phyloP scores from a whole-genome alignment of 2,797 vertebrate genomes.

The Danionella dracula region DNA sequence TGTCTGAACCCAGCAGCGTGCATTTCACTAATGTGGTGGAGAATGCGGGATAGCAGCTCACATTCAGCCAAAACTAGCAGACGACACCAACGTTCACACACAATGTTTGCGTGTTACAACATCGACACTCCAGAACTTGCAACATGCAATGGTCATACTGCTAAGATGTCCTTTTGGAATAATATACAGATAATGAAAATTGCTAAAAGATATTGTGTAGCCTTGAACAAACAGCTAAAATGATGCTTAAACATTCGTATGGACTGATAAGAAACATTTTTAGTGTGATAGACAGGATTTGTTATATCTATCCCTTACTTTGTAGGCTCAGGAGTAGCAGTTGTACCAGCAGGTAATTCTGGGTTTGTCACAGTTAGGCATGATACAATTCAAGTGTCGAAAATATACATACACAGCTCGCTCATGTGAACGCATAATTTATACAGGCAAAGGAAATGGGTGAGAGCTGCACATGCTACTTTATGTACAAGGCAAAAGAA shows the following conservation, averaged over 20 bases:
- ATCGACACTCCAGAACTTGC: constrained; percentile 34
- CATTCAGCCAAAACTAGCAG: constrained; percentile 30
- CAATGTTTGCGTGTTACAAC: constrained; percentile 32
- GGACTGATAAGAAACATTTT: constrained; percentile 1
- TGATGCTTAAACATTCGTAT: constrained; percentile 18
- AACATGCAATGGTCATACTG: constrained; percentile 51
- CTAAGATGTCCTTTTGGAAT: constrained; percentile 23
- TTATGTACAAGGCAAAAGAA: constrained; percentile 43
- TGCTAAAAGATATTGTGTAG: constrained; percentile 21
- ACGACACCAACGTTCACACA: constrained; percentile 11
- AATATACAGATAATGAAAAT: constrained; percentile 29
- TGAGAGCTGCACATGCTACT: constrained; percentile 29
- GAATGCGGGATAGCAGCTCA: constrained; percentile 21
- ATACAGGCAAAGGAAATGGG: constrained; percentile 49
- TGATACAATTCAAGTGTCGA: constrained; percentile 67
- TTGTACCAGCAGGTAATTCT: constrained; percentile 44
- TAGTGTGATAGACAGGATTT: constrained; percentile 8
- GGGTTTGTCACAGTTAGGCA: constrained; percentile 48
- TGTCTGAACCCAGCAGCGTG: constrained; percentile 29
- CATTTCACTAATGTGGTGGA: constrained; percentile 8
- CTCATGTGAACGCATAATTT: constrained; percentile 12
- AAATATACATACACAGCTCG: constrained; percentile 40
- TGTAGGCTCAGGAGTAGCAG: constrained; percentile 56
- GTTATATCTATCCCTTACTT: constrained; percentile 11
- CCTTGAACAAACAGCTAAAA: constrained; percentile 29